Conservation (phyloP, 2,797 vertebrate genomes). For the Lepidocolaptes lacrymiger region DNA sequence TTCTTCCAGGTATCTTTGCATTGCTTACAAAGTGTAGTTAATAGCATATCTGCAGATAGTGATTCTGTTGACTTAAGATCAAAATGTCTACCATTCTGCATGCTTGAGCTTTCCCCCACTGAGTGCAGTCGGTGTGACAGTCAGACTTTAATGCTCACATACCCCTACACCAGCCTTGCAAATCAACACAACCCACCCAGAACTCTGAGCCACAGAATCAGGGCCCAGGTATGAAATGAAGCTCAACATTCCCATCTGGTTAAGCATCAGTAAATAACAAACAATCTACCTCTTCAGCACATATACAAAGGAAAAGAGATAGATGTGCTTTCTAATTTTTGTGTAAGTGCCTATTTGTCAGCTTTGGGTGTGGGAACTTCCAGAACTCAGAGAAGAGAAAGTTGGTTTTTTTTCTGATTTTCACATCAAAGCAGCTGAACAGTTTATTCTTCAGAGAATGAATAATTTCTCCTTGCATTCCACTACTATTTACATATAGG, state of each 20-base stretch:
- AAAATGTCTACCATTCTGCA: not conserved
- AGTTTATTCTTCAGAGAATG: not conserved
- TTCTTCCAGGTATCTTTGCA: not conserved
- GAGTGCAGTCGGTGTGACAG: not conserved
- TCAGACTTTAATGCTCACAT: not conserved
- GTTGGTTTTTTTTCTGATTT: not conserved
- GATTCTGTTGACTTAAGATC: not conserved
- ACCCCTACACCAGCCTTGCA: not conserved
- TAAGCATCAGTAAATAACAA: not conserved
- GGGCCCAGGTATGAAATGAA: not conserved
- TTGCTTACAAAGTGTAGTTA: not conserved
- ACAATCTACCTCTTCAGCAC: not conserved
- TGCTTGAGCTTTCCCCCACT: not conserved
- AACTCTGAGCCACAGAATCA: not conserved
- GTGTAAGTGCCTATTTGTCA: not conserved
- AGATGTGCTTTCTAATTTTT: not conserved
- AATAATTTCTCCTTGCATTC: not conserved
- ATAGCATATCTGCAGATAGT: not conserved
- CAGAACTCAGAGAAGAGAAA: not conserved
- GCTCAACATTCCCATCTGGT: not conserved
- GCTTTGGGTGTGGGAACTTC: not conserved
- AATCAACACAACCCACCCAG: not conserved
- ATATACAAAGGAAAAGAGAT: not conserved
- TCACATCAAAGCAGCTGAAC: not conserved
- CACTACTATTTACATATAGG: not conserved